Evolutionary conservation across 2,797 vertebrate species (phyloP).

Genomic region (Chaunax sp.): DNA sequence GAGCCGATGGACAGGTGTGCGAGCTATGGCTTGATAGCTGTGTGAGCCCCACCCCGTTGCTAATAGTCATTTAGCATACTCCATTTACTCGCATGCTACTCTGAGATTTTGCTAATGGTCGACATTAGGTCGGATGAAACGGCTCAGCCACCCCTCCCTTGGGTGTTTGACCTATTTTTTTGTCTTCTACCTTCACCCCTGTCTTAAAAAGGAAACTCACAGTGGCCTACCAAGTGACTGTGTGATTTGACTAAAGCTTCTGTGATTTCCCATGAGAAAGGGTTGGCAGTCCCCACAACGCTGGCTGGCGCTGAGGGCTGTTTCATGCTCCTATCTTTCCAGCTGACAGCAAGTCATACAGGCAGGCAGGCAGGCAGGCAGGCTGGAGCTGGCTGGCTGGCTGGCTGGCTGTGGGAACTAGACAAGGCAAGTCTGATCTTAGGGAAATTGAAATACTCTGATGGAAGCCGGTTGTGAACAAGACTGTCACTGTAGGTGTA

Average conservation of each 20-base stretch:
- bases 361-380: conserved; percentile 46
- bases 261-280: conserved; percentile 80
- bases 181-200: conserved; percentile 37
- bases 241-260: conserved; percentile 80
- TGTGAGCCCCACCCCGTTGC: conserved; percentile 42
- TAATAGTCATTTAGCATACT: conserved; percentile 74
- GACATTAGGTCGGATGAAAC: conserved; percentile 56
- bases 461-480: conserved; percentile 73
- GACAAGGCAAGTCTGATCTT: conserved; percentile 70
- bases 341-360: conserved; percentile 71
- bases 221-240: conserved; percentile 65
- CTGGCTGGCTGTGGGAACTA: conserved; percentile 60
- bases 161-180: conserved; percentile 61
- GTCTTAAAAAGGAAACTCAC: conserved; percentile 65
- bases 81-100: conserved; percentile 72
- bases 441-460: conserved; percentile 77
- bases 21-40: conserved; percentile 48
- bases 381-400: conserved; percentile 28
- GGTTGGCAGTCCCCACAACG: conserved; percentile 69
- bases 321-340: conserved; percentile 73
- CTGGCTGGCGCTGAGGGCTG: conserved; percentile 67
- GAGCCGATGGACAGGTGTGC: conserved; percentile 66
- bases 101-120: conserved; percentile 68
- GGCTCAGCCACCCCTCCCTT: conserved; percentile 42
- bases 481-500: conserved; percentile 71